These are phyloP conservation scores for Sipha maydis DNA, from an alignment of 2,888 invertebrate species.

Conservation along the genomic window DNA sequence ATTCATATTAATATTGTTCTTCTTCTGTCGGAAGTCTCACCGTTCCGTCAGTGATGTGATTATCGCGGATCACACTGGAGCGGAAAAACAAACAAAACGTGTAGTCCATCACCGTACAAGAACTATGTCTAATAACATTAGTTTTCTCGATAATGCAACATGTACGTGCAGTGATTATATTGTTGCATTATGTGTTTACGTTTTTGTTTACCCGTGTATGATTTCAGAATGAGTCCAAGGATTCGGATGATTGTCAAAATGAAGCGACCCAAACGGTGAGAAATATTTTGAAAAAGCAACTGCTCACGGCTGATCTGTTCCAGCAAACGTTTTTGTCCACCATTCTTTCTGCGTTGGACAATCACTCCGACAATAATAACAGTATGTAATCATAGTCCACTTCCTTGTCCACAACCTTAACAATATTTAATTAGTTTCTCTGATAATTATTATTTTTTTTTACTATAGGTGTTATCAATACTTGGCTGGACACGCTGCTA, in stretches of 20 bases:
- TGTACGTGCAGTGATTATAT: not conserved
- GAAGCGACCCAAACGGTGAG: constrained; percentile 58
- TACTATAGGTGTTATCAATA: constrained; percentile 27
- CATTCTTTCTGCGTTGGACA: constrained; percentile 44
- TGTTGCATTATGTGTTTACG: no score
- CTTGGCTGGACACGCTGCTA: constrained; percentile 48
- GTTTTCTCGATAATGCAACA: constrained; percentile 38
- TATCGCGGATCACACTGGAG: no score
- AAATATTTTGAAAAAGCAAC: constrained; percentile 43
- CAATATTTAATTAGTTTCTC: no score
- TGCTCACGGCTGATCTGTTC: constrained; percentile 45
- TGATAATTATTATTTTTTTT: not conserved
- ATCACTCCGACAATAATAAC: constrained; percentile 12
- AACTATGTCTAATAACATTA: constrained; percentile 3
- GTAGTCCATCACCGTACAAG: no score
- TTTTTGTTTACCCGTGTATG: not conserved
- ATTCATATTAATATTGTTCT: no score
- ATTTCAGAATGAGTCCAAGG: constrained; percentile 26
- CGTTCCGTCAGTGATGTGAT: no score
- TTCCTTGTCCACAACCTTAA: not conserved
- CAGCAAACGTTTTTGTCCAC: constrained; percentile 55
- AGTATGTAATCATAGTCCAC: not conserved
- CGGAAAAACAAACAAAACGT: no score
- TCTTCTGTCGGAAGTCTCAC: no score
- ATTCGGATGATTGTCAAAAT: constrained; percentile 3